Percentiles rank a stretch among this genome's conserved stretches.
These are phyloP conservation scores for Hylaeus volcanicus DNA, from an alignment of 1,140 invertebrate species.

Conservation along the genomic window DNA sequence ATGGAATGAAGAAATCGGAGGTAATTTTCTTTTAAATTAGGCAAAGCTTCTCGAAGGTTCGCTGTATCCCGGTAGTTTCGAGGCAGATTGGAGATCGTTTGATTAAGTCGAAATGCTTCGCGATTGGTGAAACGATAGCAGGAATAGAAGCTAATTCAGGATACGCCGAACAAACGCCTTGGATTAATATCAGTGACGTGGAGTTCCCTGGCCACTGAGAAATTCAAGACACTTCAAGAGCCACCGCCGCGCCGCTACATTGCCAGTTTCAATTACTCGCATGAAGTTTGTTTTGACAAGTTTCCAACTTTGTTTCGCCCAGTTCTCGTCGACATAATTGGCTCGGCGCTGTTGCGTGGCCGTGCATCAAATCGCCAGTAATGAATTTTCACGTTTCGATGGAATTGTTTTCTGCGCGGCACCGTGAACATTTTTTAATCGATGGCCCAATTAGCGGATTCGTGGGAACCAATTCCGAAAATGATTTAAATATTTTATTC, in stretches of 20 bases:
- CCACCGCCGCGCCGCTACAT: background rate
- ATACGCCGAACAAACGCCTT: conserved; percentile 9
- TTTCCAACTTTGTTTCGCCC: conserved; percentile 37
- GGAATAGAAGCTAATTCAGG: conserved; percentile 24
- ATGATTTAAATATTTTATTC: too few relatives aligned
- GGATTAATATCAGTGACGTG: conserved; percentile 16
- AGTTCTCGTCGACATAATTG: conserved; percentile 5
- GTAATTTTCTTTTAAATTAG: conserved; percentile 30
- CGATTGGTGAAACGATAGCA: conserved; percentile 27
- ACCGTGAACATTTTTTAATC: background rate
- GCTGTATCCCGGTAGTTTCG: conserved; percentile 1
- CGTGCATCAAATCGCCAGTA: conserved; percentile 10
- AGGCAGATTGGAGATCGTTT: conserved; percentile 12
- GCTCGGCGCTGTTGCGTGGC: background rate
- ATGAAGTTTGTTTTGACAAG: conserved; percentile 33
- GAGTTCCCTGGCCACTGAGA: background rate
- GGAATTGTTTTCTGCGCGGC: background rate
- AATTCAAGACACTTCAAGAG: conserved; percentile 30
- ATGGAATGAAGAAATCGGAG: conserved; percentile 3
- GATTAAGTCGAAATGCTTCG: conserved; percentile 12
- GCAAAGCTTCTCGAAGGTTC: background rate
- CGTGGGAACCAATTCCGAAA: too few relatives aligned
- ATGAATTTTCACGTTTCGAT: background rate
- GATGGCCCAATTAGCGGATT: background rate
- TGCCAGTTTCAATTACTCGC: conserved; percentile 40